These are phyloP conservation scores for Thumatha senex DNA, from an alignment of 2,888 invertebrate genomes.

Conservation along the genomic window DNA sequence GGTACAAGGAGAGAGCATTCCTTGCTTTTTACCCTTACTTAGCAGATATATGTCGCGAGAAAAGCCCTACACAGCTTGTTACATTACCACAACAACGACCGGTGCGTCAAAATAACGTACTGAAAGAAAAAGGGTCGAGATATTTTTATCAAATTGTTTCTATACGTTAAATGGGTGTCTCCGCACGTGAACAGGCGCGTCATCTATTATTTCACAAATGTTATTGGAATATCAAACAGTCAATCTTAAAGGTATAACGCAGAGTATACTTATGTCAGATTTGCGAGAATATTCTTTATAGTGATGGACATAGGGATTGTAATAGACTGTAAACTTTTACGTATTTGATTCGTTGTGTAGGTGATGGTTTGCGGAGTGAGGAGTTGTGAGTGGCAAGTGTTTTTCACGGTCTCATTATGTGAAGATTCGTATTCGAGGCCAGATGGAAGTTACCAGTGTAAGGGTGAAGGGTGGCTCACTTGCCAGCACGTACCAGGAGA, in stretches of 20 bases:
- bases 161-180: conserved; percentile 53
- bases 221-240: conserved; percentile 75
- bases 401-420: conserved; percentile 76
- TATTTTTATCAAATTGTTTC: conserved; percentile 56
- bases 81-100: no score
- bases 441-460: conserved; percentile 52
- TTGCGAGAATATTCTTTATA: conserved; percentile 41
- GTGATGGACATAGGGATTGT: conserved; percentile 38
- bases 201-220: conserved; percentile 73
- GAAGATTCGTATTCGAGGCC: conserved; percentile 75
- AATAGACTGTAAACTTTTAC: conserved; percentile 39
- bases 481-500: conserved; percentile 49
- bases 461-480: conserved; percentile 51
- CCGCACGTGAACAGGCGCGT: conserved; percentile 56
- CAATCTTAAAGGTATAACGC: conserved; percentile 44
- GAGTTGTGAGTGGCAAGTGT: conserved; percentile 72
- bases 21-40: no score
- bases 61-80: no score
- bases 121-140: conserved; percentile 35
- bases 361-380: conserved; percentile 49
- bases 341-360: conserved; percentile 45
- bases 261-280: conserved; percentile 13
- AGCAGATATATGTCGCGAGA: no score
- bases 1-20: no score
- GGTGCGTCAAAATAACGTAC: no score